phyloP scores from a whole-genome alignment of 1,140 invertebrate species.

The Drosophila novamexicana region DNA sequence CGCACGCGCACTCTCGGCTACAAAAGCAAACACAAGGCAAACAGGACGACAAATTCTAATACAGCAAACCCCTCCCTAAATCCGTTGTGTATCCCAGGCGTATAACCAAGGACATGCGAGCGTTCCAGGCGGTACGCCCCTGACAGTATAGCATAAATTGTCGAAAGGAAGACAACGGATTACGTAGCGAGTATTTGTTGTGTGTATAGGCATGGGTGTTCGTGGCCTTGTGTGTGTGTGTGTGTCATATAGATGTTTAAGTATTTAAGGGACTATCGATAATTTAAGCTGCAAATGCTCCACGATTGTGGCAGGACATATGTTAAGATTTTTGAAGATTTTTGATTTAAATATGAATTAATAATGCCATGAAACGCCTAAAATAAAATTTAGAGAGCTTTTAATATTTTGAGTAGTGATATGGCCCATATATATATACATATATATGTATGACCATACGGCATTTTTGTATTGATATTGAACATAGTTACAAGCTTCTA shows the following conservation, averaged over 20 bases:
- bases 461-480: no score
- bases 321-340: no score
- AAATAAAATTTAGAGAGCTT: no score
- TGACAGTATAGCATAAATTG: slow-evolving; percentile 66
- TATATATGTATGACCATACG: no score
- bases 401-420: no score
- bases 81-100: background rate
- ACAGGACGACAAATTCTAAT: slow-evolving; percentile 59
- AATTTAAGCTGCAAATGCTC: background rate
- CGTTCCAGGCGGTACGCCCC: slow-evolving; percentile 13
- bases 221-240: slow-evolving; percentile 19
- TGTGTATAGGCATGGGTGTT: slow-evolving; percentile 24
- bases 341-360: no score
- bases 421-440: no score
- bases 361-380: no score
- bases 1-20: slow-evolving; percentile 35
- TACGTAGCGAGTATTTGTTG: slow-evolving; percentile 44
- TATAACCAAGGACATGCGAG: slow-evolving; percentile 23
- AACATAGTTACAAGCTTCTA: no score
- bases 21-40: slow-evolving; percentile 68
- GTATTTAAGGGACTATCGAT: background rate
- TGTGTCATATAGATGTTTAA: slow-evolving; percentile 9
- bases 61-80: background rate
- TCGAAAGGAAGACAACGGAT: slow-evolving; percentile 73
- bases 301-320: background rate